These are phyloP conservation scores for Amphiprion clarkii DNA, from an alignment of 2,797 vertebrate species.

Conservation along the genomic window DNA sequence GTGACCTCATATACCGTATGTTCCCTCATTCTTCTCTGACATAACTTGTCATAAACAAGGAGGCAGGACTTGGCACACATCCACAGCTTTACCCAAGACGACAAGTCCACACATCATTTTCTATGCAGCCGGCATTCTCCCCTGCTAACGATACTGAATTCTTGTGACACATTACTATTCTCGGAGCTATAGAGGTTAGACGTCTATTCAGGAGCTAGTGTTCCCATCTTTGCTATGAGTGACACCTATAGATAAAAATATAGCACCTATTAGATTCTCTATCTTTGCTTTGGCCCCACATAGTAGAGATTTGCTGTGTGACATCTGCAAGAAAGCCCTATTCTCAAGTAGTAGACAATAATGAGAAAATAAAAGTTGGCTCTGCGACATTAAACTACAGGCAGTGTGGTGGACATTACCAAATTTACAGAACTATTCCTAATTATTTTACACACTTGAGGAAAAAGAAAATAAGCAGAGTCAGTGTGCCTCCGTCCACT, in stretches of 20 bases:
- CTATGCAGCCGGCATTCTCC: slow-evolving; percentile 41
- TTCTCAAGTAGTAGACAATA: neutral
- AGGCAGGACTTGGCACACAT: slow-evolving; percentile 34
- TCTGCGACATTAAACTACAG: slow-evolving; percentile 30
- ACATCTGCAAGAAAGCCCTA: slow-evolving; percentile 5
- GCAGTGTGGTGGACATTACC: too few relatives aligned
- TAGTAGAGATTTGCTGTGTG: neutral
- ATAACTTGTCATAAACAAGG: slow-evolving; percentile 47
- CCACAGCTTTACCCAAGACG: slow-evolving; percentile 43
- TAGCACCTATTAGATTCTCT: slow-evolving; percentile 16
- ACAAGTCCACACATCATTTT: slow-evolving; percentile 61
- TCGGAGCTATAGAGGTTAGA: slow-evolving; percentile 54
- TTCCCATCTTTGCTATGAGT: slow-evolving; percentile 49
- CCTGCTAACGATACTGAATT: slow-evolving; percentile 54
- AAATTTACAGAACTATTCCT: too few relatives aligned
- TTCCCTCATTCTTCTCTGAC: slow-evolving; percentile 48
- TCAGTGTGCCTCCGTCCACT: too few relatives aligned
- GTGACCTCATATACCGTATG: slow-evolving; percentile 56
- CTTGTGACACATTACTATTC: slow-evolving; percentile 65
- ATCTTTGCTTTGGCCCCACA: slow-evolving; percentile 11
- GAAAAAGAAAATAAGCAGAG: too few relatives aligned
- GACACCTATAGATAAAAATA: slow-evolving; percentile 42
- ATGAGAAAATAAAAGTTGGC: slow-evolving; percentile 2
- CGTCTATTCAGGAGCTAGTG: slow-evolving; percentile 32
- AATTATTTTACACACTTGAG: too few relatives aligned